Evolutionary conservation across 1,140 invertebrate species (phyloP), one percentile per base, ranked within the genome.

Genomic region (Drosophila funebris): DNA sequence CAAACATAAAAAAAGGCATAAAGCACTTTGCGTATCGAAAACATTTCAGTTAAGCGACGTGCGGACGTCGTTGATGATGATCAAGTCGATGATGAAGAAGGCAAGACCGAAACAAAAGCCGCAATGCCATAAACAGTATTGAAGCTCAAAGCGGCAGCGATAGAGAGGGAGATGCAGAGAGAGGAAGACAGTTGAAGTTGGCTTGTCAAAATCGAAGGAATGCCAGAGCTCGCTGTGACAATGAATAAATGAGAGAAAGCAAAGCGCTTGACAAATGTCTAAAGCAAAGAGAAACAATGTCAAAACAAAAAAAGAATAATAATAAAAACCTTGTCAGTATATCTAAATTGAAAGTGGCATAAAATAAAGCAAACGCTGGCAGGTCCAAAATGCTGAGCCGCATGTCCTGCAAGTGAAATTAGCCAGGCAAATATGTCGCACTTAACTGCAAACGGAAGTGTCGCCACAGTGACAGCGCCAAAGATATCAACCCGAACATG

Each of bases 401-500:
- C 66, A 73, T 56, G 76, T 88, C 83, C 83, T 66, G 75, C 57
- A 60, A 62, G 67, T 52, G 68, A 78, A 87, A 87, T 87, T 88
- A 88, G 83, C 72, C 83, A 79, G 83, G 78, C 83, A 88, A 88
- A 88, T 88, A 83, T 88, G 83, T 88, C 78, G 83, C 83, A 88
- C 83, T 88, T 88, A 88, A 73, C 75, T 73, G 83, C 83, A 62
- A 71, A 66, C 83, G 78, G 78, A 77, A 81, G 63, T 77, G 74
- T 64, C 48, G 68, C 66, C 56, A 70, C 44, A 52, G 64, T 41
- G 61, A 60, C 29, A 37, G 43, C 41, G 60, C 18, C 60, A 56
- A 56, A 62, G 54, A 70, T 62, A 62, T 27, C 58, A 63, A 60
- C 64, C 54, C 62, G 39, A 5, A 56, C 24, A 39, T 33, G 20